A percentile compares a stretch with the other conserved stretches of the same genome.
These are phyloP conservation scores for Madoqua kirkii DNA, from an alignment of 2,113 vertebrate genomes.

Conservation along the genomic window DNA sequence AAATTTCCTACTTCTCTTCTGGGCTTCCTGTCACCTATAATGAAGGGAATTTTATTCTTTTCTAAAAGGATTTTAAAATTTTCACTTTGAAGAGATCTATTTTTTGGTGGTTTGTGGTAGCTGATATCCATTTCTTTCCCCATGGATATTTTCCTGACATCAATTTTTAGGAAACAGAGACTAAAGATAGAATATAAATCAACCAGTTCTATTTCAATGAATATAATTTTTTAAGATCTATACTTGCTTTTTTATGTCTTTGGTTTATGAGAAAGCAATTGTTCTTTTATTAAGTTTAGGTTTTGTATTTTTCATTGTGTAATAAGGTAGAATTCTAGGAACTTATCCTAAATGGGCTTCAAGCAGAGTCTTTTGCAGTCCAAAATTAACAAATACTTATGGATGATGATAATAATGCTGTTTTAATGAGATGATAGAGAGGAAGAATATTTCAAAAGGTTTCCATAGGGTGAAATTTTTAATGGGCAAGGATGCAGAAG, in stretches of 20 bases:
- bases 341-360: neutral
- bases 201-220: neutral
- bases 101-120: neutral
- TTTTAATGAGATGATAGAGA: neutral
- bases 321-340: neutral
- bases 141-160: constrained; percentile 5
- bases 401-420: neutral
- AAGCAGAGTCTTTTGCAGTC: neutral
- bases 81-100: neutral
- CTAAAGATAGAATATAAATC: constrained; percentile 38
- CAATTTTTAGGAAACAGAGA: constrained; percentile 29
- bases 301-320: neutral
- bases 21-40: neutral
- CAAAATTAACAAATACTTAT: neutral
- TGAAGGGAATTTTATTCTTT: neutral
- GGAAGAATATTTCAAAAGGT: neutral
- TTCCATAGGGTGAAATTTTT: neutral
- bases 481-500: neutral
- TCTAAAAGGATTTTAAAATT: constrained; percentile 16
- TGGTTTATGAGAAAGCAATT: constrained; percentile 43
- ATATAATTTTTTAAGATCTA: neutral
- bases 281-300: constrained; percentile 39
- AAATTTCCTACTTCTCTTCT: neutral
- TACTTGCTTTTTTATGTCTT: neutral
- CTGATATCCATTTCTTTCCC: constrained; percentile 3